Evolutionary conservation across 2,113 vertebrate genomes (phyloP).

Genomic region (Deroptyus accipitrinus): DNA sequence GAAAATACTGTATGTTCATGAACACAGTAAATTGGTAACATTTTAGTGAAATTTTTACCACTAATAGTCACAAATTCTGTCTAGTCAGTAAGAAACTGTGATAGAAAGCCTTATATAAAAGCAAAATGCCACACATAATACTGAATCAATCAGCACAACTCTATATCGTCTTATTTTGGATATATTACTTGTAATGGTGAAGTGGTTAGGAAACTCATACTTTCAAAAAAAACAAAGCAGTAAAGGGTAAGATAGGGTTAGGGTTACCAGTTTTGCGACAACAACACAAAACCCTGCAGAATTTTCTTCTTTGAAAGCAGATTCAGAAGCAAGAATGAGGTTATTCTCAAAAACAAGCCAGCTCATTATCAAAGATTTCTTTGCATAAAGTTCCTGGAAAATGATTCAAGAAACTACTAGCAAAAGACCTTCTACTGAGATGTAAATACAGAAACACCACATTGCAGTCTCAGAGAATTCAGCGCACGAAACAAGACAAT

Average conservation of each 20-base stretch:
- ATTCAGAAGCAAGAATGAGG: neutral
- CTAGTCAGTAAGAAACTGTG: neutral
- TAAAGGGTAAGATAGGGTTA: neutral
- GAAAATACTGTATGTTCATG: neutral
- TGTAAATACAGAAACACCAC: constrained; percentile 14
- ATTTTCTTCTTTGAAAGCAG: neutral
- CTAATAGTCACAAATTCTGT: neutral
- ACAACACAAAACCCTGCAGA: neutral
- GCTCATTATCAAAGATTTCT: neutral
- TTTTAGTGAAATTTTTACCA: neutral
- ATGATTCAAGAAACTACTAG: neutral
- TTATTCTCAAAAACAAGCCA: neutral
- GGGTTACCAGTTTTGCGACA: neutral
- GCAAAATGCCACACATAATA: neutral
- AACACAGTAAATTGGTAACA: neutral
- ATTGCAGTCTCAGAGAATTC: neutral
- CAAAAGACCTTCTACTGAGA: neutral
- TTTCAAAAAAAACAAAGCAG: neutral
- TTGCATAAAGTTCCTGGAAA: constrained; percentile 16
- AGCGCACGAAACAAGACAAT: neutral
- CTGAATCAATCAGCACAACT: neutral
- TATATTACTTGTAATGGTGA: neutral
- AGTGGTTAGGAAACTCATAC: neutral
- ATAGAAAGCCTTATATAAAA: neutral
- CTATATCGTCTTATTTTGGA: neutral